A percentile compares a stretch with the other conserved stretches of the same genome.
These are phyloP conservation scores for Argentina silus DNA, from an alignment of 2,797 vertebrate genomes.

Conservation along the genomic window DNA sequence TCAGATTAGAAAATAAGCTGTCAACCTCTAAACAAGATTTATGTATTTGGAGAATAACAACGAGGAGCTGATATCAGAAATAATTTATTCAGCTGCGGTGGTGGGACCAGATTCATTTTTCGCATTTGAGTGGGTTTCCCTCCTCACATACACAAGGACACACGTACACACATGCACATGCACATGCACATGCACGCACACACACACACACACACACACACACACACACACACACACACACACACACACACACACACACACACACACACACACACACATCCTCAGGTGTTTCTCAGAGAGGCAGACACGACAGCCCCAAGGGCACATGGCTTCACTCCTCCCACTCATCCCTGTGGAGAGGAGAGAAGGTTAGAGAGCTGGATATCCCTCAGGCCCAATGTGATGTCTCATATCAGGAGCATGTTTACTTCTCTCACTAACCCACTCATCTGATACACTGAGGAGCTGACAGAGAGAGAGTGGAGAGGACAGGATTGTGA, in stretches of 20 bases:
- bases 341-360: not conserved
- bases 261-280: not conserved
- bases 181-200: not conserved
- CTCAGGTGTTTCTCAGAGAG: not conserved
- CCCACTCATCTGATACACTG: too few species aligned
- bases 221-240: not conserved
- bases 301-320: not conserved
- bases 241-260: not conserved
- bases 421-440: too few species aligned
- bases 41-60: not conserved
- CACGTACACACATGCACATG: not conserved
- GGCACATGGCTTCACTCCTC: not conserved
- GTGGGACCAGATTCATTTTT: not conserved
- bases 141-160: too few species aligned
- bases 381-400: too few species aligned
- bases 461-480: not conserved
- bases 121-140: not conserved
- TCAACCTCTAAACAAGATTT: not conserved
- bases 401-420: too few species aligned
- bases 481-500: not conserved
- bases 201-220: not conserved
- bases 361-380: too few species aligned
- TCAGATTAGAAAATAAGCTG: slow-evolving; percentile 1
- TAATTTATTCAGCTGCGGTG: not conserved
- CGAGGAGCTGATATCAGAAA: not conserved